Base-by-base conservation (phyloP, 2,113 vertebrate genomes). In the Trinectes maculatus region DNA sequence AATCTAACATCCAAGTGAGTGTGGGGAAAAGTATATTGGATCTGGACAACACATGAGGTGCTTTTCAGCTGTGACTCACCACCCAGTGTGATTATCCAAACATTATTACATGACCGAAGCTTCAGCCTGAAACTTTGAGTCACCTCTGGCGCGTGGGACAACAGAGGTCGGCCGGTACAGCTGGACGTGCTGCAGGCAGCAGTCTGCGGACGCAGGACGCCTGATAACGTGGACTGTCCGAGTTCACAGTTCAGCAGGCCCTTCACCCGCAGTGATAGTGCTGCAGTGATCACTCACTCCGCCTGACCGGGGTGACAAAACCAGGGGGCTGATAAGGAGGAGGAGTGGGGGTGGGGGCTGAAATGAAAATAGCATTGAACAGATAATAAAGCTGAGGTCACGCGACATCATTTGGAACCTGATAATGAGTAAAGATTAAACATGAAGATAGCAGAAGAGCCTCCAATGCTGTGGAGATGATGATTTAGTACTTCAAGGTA, bases 161-260 rank as follows among this genome's bases (percentile, higher is more conserved):
- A 48, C 47, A 31, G 56, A 62, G 54, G 7, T 8, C 7, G 1
- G 21, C 22, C 2, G 1, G 43, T 51, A 60, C 71, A 40, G 54
- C 69, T 54, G 47, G 71, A 81, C 37, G 13, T 65, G 65, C 60
- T 74, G 54, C 77, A 84, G 79, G 44, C 57, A 8, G 6, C 44
- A 10, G 44, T 62, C 34, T 34, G 19, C 42, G 33, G 54, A 42
- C n/a, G n/a, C n/a, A n/a, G n/a, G n/a, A n/a, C n/a, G 63, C 57
- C 79, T 76, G 84, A 87, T 83, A 59, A 70, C 65, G 61, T 19
- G 57, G 29, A 25, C 67, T 18, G 52, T 40, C 46, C 1, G 43
- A 71, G 78, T 77, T 85, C 79, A 78, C 78, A 77, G 84, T 68
- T 89, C 57, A 71, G 54, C 72, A 74, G 69, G 73, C 62, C 74